These are phyloP conservation scores for Eptesicus fuscus DNA, from an alignment of 2,113 vertebrate genomes.

Conservation along the genomic window DNA sequence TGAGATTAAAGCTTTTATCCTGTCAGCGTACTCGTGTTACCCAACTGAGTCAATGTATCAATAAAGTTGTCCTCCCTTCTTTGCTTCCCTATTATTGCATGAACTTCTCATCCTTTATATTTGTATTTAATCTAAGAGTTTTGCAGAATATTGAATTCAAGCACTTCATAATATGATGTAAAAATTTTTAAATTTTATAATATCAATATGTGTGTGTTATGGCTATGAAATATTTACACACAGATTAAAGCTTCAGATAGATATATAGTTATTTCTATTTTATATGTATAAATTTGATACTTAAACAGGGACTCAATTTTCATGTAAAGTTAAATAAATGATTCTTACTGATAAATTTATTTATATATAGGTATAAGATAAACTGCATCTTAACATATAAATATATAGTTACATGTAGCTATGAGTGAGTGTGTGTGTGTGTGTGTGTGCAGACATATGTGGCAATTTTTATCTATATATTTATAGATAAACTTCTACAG, in stretches of 20 bases:
- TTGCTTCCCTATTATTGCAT: not conserved
- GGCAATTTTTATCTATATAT: not conserved
- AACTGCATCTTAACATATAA: not conserved
- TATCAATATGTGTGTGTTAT: not conserved
- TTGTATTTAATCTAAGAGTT: not conserved
- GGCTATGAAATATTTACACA: not conserved
- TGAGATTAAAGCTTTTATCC: fast-evolving
- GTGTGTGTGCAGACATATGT: not conserved
- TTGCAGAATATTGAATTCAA: not conserved
- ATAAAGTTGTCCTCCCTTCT: not conserved
- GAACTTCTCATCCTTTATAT: not conserved
- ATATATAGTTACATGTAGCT: not conserved
- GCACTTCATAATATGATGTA: not conserved
- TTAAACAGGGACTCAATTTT: not conserved
- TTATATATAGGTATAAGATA: not conserved
- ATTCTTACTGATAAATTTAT: not conserved
- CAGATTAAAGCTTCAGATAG: not conserved
- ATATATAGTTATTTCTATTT: not conserved
- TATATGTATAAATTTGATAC: not conserved
- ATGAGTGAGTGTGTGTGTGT: not conserved
- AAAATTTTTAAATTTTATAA: not conserved
- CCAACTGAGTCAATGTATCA: not conserved
- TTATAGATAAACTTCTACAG: not conserved
- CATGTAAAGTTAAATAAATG: not conserved
- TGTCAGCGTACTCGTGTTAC: fast-evolving